phyloP scores from a whole-genome alignment of 2,797 vertebrate species.

The Peromyscus aztecus region DNA sequence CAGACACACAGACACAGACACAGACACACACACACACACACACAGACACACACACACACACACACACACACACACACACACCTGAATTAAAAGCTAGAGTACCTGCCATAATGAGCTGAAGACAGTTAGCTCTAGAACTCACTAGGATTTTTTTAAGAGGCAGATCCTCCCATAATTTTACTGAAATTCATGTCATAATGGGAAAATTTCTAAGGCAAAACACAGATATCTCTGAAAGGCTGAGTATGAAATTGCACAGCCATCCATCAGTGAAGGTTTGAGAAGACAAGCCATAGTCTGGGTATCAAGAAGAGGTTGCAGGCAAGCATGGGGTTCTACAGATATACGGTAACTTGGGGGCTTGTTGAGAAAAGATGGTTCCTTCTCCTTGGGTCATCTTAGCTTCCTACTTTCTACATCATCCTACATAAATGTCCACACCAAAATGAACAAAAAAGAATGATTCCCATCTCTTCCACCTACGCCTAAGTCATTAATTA shows the following conservation, averaged over 20 bases:
- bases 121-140: background rate
- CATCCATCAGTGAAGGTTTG: background rate
- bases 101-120: background rate
- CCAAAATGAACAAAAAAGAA: background rate
- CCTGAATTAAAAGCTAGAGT: constrained; percentile 12
- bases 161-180: background rate
- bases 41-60: constrained; percentile 13
- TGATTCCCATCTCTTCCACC: background rate
- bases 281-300: background rate
- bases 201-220: constrained; percentile 25
- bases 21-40: background rate
- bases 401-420: background rate
- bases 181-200: background rate
- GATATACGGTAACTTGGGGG: fast-evolving
- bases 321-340: background rate
- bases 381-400: background rate
- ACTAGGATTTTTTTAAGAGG: background rate
- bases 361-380: background rate
- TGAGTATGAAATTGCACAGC: background rate
- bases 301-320: background rate
- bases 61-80: background rate
- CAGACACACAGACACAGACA: too few species aligned
- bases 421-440: background rate
- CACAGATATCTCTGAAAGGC: background rate
- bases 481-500: background rate